A percentile compares a stretch with the other conserved stretches of the same genome.
These are phyloP conservation scores for Saccopteryx bilineata DNA, from an alignment of 2,113 vertebrate genomes.

Conservation along the genomic window DNA sequence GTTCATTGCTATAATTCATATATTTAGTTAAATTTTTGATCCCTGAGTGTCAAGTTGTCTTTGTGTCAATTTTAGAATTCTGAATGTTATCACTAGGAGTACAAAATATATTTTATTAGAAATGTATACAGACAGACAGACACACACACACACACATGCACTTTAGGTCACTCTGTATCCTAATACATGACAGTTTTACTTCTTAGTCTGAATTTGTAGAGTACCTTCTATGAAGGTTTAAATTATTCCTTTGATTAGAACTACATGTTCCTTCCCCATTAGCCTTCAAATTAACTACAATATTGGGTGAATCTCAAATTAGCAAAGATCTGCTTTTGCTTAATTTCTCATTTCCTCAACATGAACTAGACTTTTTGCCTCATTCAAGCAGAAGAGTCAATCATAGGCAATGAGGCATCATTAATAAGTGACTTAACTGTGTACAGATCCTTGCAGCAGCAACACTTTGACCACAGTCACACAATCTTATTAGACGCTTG, in stretches of 20 bases:
- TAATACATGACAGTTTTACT: background rate
- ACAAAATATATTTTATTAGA: conserved; percentile 3
- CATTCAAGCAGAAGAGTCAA: conserved; percentile 57
- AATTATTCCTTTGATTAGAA: conserved; percentile 58
- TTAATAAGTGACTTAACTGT: conserved; percentile 49
- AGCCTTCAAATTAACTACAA: conserved; percentile 47
- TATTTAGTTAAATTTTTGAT: conserved; percentile 29
- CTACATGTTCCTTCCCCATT: background rate
- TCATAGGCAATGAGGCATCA: conserved; percentile 50
- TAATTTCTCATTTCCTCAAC: conserved; percentile 55
- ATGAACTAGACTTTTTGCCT: conserved; percentile 6
- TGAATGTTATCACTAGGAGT: background rate
- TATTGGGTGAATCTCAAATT: background rate
- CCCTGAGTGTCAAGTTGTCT: background rate
- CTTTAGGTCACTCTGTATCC: background rate
- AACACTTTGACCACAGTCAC: conserved; percentile 74
- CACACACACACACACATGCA: no score
- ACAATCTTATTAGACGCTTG: conserved; percentile 71
- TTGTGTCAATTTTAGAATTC: conserved; percentile 16
- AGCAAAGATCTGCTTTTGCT: conserved; percentile 60
- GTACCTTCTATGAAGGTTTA: conserved; percentile 20
- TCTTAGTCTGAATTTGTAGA: conserved; percentile 48
- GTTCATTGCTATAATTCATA: background rate
- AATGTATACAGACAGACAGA: background rate
- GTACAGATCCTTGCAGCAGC: conserved; percentile 50